phyloP scores from a whole-genome alignment of 2,797 vertebrate species.

The Melanotaenia pygmaea region DNA sequence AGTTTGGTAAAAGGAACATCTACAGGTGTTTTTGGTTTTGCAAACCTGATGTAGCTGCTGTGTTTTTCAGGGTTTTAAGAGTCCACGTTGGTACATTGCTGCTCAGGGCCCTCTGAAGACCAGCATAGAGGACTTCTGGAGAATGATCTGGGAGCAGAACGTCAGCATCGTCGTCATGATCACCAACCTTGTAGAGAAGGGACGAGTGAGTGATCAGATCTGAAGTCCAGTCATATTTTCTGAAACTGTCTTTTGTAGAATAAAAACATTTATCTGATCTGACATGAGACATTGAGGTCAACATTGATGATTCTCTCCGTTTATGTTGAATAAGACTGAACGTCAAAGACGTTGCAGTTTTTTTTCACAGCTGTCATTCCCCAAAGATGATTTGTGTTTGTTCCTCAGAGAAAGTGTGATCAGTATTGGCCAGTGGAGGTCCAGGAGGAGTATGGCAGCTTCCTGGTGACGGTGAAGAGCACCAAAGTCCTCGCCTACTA shows the following conservation, averaged over 20 bases:
- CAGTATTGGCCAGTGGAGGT: conserved; percentile 95
- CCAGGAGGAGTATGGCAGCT: conserved; percentile 93
- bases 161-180: conserved; percentile 96
- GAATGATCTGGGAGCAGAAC: conserved; percentile 98
- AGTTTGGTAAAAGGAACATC: too few relatives aligned
- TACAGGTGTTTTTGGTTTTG: too few relatives aligned
- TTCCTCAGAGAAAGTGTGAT: conserved; percentile 94
- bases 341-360: too few relatives aligned
- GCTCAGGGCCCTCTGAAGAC: conserved; percentile 95
- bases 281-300: background rate
- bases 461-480: conserved; percentile 90
- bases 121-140: conserved; percentile 96
- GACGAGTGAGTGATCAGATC: conserved; percentile 85
- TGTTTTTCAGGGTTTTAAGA: conserved; percentile 88
- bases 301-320: too few relatives aligned
- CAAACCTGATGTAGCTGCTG: background rate
- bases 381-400: background rate
- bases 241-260: background rate
- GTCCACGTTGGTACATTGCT: conserved; percentile 91
- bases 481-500: conserved; percentile 88
- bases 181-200: conserved; percentile 97
- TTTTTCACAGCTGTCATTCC: background rate
- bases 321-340: too few relatives aligned
- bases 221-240: background rate
- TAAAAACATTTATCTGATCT: too few relatives aligned